Base-by-base conservation (phyloP, 23 tunicate genomes). In the Aplidium turbinatum region DNA sequence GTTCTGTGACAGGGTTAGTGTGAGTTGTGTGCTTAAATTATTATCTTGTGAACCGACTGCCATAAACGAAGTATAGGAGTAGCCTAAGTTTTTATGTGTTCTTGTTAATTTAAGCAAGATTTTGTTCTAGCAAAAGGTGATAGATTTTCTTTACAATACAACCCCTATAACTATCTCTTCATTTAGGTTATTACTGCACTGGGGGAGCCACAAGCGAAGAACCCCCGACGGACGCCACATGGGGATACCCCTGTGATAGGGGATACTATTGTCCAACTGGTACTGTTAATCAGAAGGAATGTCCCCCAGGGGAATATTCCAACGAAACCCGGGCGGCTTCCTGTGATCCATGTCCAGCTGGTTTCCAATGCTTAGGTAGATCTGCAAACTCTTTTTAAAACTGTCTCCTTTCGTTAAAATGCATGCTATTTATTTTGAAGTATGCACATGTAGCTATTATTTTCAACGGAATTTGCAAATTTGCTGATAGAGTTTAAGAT, bases 201-300 rank as follows among this genome's bases (percentile, higher is more conserved):
- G 81, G 80, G 11, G 75, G 83, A 0, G 91, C 92, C 9, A 51
- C 58, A 27, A 46, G 66, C 0, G 25, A 38, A 21, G 39, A 1
- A 27, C 92, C 89, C 1, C 57, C 72, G 4, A 81, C 36, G 1
- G 73, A 31, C 29, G 65, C 69, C 30, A 21, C 50, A 22, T 82
- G 79, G 83, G 90, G 85, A 3, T 56, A 20, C 2, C 68, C 35
- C 7, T 94, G 99, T 45, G 46, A 67, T 23, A 50, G 32, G 2
- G 99, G 99, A 5, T 55, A 94, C 48, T 77, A 72, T 45, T 94
- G 99, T 68, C 94, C 94, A 33, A 55, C 68, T 33, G 95, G 95
- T 24, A 51, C 84, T 23, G 85, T 85, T 2, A 28, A 35, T 53
- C 82, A 60, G 1, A 55, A 21, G 63, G 85, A 86, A 1, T 94